Percentiles rank a stretch among this genome's conserved stretches.
phyloP scores from a whole-genome alignment of 1,140 invertebrate species.

The Latrodectus geometricus region DNA sequence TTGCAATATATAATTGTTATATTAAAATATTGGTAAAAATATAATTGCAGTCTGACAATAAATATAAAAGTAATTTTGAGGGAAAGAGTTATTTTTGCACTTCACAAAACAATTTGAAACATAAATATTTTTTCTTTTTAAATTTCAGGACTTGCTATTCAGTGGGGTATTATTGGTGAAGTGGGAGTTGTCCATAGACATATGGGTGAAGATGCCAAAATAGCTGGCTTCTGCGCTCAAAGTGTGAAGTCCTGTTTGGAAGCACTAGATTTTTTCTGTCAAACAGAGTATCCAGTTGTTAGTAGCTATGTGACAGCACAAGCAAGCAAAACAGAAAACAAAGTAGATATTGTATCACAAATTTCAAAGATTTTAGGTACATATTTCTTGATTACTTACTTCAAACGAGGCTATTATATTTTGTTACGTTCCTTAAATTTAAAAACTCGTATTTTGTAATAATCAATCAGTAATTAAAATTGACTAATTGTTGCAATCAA shows the following conservation, averaged over 20 bases:
- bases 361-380: constrained; percentile 34
- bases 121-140: too few relatives aligned
- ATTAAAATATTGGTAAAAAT: too few relatives aligned
- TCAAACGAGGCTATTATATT: too few relatives aligned
- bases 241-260: background rate
- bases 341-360: constrained; percentile 3
- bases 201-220: background rate
- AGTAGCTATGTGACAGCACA: background rate
- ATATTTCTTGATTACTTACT: background rate
- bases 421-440: too few relatives aligned
- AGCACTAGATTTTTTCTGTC: background rate
- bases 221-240: background rate
- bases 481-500: too few relatives aligned
- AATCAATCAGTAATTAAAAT: too few relatives aligned
- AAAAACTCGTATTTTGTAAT: too few relatives aligned
- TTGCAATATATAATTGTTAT: too few relatives aligned
- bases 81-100: too few relatives aligned
- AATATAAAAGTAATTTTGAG: too few relatives aligned
- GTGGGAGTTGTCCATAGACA: constrained; percentile 88
- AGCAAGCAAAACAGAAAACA: background rate
- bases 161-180: constrained; percentile 98
- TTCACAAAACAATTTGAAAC: too few relatives aligned
- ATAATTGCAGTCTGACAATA: too few relatives aligned
- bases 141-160: constrained; percentile 80
- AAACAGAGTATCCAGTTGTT: background rate